Evolutionary conservation across 1,140 invertebrate genomes (phyloP), one percentile per base, ranked within the genome.

Genomic region (Helicoverpa zea): DNA sequence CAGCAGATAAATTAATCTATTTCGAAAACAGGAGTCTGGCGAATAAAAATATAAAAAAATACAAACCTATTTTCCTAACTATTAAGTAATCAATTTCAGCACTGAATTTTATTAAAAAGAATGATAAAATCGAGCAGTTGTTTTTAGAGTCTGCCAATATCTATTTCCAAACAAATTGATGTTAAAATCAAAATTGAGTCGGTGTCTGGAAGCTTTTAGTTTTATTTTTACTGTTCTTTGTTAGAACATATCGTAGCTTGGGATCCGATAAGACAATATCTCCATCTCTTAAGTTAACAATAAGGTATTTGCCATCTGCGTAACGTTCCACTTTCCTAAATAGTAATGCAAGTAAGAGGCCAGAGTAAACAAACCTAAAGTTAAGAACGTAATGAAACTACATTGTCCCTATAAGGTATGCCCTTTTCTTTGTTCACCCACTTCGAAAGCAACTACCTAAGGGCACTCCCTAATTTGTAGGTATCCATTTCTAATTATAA

Each of bases 381-480:
- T 77, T 77, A 77, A 54, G 75, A 61, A 35, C 49, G 47, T 54
- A 77, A 77, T 66, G 75, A 77, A 77, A 77, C 30, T 23, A 54
- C 43, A 29, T 16, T 23, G 43, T 56, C 75, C 61, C 61, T 77
- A 49, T 77, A 66, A 54, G 61, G 49, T 49, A 43, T 49, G 61
- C 23, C 64, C 61, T 77, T 77, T 77, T 66, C 61, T 66, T 77
- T 77, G 75, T 77, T 18, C 61, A 52, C 49, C 59, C 61, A 77
- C 23, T 77, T 54, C 51, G 47, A 23, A 72, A 49, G 68, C 5
- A 47, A 66, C 35, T 68, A 63, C 51, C 23, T 77, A 52, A 66
- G 23, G 68, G 49, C 49, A 30, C 51, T 56, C 61, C 35, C 64
- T 76, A 76, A 76, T 64, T 76, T 47, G 43, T 64, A 76, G 43